A percentile compares a stretch with the other conserved stretches of the same genome.
These are phyloP conservation scores for Regulus satrapa DNA, from an alignment of 2,113 vertebrate genomes.

Conservation along the genomic window DNA sequence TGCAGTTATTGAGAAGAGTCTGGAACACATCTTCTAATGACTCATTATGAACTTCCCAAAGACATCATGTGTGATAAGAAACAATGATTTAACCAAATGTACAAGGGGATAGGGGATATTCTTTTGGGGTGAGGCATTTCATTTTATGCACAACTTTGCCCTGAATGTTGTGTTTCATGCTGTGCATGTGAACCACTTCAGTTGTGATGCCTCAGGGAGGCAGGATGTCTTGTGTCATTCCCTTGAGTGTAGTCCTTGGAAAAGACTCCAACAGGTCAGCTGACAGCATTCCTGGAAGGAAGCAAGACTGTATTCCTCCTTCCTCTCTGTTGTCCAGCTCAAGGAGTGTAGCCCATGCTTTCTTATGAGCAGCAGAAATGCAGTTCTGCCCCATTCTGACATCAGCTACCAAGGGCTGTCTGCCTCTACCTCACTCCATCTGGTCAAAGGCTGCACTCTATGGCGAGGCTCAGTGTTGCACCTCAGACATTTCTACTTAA, in stretches of 20 bases:
- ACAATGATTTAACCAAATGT: not conserved
- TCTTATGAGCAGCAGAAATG: not conserved
- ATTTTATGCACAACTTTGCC: not conserved
- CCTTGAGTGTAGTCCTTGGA: not conserved
- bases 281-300: slow-evolving; percentile 5
- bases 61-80: not conserved
- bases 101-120: not conserved
- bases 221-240: not conserved
- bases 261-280: not conserved
- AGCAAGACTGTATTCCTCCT: not conserved
- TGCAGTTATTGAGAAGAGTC: not conserved
- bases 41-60: not conserved
- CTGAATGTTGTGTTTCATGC: not conserved
- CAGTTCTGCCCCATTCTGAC: not conserved
- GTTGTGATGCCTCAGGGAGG: not conserved
- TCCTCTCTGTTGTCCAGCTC: not conserved
- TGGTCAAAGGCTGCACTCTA: rapidly evolving
- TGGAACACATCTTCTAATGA: not conserved
- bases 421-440: not conserved
- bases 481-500: not conserved
- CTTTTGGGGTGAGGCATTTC: not conserved
- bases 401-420: not conserved
- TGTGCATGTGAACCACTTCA: not conserved
- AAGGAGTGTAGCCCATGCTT: not conserved
- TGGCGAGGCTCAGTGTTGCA: not conserved